Evolutionary conservation across 2,888 invertebrate genomes (phyloP).

Genomic region (Antitype chi): DNA sequence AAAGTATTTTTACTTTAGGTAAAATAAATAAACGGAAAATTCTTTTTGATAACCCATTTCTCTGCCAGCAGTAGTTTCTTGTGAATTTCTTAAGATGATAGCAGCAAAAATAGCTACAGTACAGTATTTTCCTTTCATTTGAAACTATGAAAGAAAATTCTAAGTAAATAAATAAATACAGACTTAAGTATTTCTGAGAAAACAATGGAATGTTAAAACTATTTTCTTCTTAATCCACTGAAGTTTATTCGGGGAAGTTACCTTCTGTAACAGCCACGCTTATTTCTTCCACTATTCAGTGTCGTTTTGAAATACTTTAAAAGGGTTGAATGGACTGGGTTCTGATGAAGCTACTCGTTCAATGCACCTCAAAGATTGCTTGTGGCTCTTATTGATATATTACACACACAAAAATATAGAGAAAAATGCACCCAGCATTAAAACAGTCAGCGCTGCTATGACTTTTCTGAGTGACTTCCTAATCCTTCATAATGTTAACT

Average conservation of each 20-base stretch:
- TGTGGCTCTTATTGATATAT: background rate
- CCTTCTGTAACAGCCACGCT: background rate
- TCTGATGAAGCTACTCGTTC: background rate
- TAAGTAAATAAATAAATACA: conserved; percentile 18
- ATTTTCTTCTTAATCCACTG: background rate
- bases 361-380: background rate
- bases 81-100: background rate
- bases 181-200: conserved; percentile 3
- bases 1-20: background rate
- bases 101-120: background rate
- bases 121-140: conserved; percentile 13
- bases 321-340: background rate
- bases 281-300: background rate
- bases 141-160: conserved; percentile 3
- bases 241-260: background rate
- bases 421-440: background rate
- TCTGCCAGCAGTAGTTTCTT: background rate
- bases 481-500: background rate
- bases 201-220: background rate
- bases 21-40: background rate
- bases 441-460: background rate
- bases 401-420: background rate
- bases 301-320: background rate
- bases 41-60: background rate
- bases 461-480: background rate